phyloP scores from a whole-genome alignment of 1,140 invertebrate genomes.

The Archegozetes longisetosus region DNA sequence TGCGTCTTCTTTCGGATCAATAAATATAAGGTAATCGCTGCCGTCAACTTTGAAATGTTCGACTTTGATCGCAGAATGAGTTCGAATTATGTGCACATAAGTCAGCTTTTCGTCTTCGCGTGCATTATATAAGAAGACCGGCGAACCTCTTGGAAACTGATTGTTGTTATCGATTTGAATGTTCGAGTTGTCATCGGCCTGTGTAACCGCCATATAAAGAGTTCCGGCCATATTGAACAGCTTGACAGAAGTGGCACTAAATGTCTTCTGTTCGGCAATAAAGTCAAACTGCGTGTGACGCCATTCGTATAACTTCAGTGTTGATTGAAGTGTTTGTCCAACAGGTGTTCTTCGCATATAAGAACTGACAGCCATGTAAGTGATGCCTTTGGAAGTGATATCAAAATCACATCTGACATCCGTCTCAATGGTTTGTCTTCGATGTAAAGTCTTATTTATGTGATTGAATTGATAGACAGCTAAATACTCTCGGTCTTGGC shows the following conservation, averaged over 20 bases:
- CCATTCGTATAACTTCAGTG: neutral
- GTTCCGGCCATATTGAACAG: neutral
- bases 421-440: neutral
- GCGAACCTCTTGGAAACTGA: neutral
- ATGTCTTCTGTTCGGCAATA: neutral
- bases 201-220: neutral
- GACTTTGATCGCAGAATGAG: neutral
- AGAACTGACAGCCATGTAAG: neutral
- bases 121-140: neutral
- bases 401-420: neutral
- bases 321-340: neutral
- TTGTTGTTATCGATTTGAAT: neutral
- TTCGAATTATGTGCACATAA: neutral
- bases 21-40: neutral
- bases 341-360: neutral
- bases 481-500: neutral
- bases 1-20: no score
- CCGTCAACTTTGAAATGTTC: slow-evolving; percentile 1
- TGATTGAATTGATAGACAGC: neutral
- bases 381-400: neutral
- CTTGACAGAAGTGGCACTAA: no score
- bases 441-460: neutral
- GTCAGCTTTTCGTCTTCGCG: neutral
- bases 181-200: neutral
- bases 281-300: neutral